phyloP scores from a whole-genome alignment of 2,797 vertebrate genomes.

The Dendrocincla tyrannina region DNA sequence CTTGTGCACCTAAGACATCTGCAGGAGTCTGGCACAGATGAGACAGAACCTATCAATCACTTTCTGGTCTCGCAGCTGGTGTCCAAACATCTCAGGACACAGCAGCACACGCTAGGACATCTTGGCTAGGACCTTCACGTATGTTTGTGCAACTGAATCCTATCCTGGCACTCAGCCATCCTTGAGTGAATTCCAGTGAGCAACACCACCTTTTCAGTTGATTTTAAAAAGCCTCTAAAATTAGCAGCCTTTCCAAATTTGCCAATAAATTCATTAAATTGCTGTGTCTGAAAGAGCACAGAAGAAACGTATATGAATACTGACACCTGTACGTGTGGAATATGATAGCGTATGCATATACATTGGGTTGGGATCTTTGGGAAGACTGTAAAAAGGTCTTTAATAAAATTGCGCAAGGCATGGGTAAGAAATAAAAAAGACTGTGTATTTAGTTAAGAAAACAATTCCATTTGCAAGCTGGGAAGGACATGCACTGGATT shows the following conservation, averaged over 20 bases:
- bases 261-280: background rate
- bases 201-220: background rate
- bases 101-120: rapidly evolving
- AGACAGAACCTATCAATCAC: background rate
- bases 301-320: background rate
- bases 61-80: background rate
- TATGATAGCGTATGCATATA: background rate
- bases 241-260: background rate
- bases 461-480: background rate
- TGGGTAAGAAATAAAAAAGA: background rate
- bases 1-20: background rate
- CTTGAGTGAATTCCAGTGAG: background rate
- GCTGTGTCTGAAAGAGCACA: background rate
- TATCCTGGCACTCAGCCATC: background rate
- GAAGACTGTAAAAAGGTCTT: background rate
- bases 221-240: background rate
- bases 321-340: background rate
- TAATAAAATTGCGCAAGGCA: background rate
- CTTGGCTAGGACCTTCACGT: background rate
- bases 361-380: background rate
- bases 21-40: background rate
- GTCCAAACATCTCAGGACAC: background rate
- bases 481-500: background rate
- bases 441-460: background rate
- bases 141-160: background rate